Evolutionary conservation across 2,888 invertebrate genomes (phyloP).

Genomic region (Megamerina dolium): DNA sequence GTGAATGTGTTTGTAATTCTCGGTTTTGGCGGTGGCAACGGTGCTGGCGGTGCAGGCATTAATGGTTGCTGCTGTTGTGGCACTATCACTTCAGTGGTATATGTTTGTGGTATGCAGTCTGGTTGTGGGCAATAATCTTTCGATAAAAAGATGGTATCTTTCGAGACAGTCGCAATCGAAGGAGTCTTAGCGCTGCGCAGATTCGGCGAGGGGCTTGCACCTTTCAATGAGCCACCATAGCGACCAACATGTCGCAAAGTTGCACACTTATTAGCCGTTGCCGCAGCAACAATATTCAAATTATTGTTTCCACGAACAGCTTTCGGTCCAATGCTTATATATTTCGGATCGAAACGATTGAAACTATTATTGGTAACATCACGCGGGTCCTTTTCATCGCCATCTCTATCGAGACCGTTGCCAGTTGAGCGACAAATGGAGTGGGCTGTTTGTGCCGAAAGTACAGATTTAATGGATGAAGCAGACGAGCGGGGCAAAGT

Average conservation of each 20-base stretch:
- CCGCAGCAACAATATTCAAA: conserved; percentile 40
- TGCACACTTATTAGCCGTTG: conserved; percentile 46
- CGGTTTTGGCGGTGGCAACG: conserved; percentile 39
- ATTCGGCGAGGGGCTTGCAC: conserved; percentile 46
- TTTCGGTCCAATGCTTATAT: conserved; percentile 50
- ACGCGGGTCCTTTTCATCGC: conserved; percentile 46
- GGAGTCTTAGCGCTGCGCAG: conserved; percentile 49
- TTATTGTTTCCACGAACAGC: conserved; percentile 45
- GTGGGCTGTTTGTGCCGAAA: conserved; percentile 42
- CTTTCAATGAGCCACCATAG: conserved; percentile 47
- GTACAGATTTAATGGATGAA: conserved; percentile 43
- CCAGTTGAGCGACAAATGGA: conserved; percentile 43
- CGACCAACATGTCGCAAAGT: conserved; percentile 49
- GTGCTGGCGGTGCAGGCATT: conserved; percentile 33
- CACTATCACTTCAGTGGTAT: conserved; percentile 25
- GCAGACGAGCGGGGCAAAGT: conserved; percentile 47
- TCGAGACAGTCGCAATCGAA: conserved; percentile 49
- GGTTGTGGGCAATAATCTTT: conserved; percentile 48
- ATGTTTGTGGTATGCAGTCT: conserved; percentile 42
- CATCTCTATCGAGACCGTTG: conserved; percentile 34
- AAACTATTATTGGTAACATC: conserved; percentile 49
- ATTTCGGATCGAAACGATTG: conserved; percentile 50
- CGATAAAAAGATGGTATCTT: too few species aligned
- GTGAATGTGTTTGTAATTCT: conserved; percentile 47
- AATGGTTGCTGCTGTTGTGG: conserved; percentile 16